phyloP scores from a whole-genome alignment of 2,888 invertebrate genomes.

The Drosophila peninsularis region DNA sequence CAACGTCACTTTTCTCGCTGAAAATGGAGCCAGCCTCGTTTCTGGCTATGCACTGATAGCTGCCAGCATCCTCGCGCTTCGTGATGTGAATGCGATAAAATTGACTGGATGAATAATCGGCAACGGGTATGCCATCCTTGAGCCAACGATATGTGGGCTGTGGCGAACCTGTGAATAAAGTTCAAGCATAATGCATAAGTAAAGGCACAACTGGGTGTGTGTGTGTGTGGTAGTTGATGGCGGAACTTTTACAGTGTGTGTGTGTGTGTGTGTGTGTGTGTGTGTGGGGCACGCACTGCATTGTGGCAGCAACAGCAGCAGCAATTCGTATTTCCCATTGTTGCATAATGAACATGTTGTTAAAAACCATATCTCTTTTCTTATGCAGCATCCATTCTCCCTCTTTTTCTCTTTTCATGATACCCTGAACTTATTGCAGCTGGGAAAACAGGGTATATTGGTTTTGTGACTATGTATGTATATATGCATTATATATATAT shows the following conservation, averaged over 20 bases:
- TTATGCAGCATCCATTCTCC: background rate
- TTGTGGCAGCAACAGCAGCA: constrained; percentile 12
- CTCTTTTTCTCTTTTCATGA: no score
- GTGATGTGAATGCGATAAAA: constrained; percentile 94
- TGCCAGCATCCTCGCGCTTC: constrained; percentile 92
- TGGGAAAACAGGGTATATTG: no score
- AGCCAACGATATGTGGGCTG: constrained; percentile 96
- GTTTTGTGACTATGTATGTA: no score
- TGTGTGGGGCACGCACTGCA: background rate
- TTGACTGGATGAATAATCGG: constrained; percentile 92
- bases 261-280: background rate
- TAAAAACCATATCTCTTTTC: constrained; percentile 37
- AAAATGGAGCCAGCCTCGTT: constrained; percentile 96
- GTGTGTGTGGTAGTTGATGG: background rate
- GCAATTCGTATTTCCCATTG: constrained; percentile 35
- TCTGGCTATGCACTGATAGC: constrained; percentile 95
- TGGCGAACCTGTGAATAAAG: constrained; percentile 87
- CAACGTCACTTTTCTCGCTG: constrained; percentile 94
- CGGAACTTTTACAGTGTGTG: background rate
- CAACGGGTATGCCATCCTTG: constrained; percentile 92
- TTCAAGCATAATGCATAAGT: constrained; percentile 25
- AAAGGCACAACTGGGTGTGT: background rate
- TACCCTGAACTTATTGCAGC: no score
- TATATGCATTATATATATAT: no score
- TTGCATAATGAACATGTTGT: constrained; percentile 64